Evolutionary conservation across 1,140 invertebrate species (phyloP).

Genomic region (Artemia franciscana): DNA sequence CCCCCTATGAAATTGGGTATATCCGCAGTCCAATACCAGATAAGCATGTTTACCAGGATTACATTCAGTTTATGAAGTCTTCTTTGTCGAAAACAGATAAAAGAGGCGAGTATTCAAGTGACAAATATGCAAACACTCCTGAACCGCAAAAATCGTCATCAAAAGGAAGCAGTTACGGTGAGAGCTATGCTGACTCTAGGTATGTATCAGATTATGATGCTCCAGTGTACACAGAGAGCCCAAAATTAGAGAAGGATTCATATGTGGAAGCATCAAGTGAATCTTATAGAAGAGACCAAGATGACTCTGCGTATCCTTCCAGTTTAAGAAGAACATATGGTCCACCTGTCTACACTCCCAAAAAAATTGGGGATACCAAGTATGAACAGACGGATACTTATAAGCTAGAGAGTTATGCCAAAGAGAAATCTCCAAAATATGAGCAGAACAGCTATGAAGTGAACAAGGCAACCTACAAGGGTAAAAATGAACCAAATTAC

Average conservation of each 20-base stretch:
- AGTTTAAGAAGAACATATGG: background rate
- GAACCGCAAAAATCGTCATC: background rate
- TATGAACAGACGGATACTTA: background rate
- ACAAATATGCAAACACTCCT: background rate
- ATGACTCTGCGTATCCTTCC: too few species aligned
- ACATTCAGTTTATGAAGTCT: conserved; percentile 9
- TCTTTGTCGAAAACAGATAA: background rate
- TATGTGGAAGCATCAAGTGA: too few species aligned
- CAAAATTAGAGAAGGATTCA: too few species aligned
- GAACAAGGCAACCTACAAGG: too few species aligned
- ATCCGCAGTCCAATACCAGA: conserved; percentile 8
- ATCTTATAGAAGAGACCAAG: too few species aligned
- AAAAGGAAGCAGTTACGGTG: background rate
- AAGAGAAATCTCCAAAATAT: background rate
- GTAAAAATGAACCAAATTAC: too few species aligned
- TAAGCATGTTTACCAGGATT: conserved; percentile 10
- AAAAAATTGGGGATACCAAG: background rate
- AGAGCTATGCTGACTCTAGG: background rate
- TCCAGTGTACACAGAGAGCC: too few species aligned
- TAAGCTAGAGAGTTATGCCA: background rate
- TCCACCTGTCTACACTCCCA: background rate
- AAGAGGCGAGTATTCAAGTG: background rate
- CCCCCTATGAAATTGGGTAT: conserved; percentile 10
- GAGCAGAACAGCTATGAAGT: background rate
- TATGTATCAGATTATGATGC: background rate